These are phyloP conservation scores for Sympetrum striolatum DNA, from an alignment of 2,888 invertebrate genomes.

Conservation along the genomic window DNA sequence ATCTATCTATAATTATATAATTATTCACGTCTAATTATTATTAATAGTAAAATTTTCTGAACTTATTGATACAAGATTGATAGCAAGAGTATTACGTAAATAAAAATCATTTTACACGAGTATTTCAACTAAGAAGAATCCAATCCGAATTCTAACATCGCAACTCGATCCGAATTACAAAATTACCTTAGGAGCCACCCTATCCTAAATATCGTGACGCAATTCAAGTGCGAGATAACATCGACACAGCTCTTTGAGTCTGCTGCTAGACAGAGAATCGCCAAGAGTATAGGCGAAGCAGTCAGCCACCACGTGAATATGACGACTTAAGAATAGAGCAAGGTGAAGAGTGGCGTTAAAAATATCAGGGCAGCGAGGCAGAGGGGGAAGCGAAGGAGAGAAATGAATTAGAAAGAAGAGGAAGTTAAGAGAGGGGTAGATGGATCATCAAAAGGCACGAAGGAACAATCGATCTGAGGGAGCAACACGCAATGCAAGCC, in stretches of 20 bases:
- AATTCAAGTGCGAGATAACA: not conserved
- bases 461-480: constrained; percentile 22
- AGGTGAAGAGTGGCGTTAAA: constrained; percentile 9
- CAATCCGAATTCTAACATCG: no score
- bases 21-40: no score
- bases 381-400: not conserved
- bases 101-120: no score
- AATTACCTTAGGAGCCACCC: no score
- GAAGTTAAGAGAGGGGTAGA: not conserved
- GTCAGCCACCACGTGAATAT: not conserved
- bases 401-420: not conserved
- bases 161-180: no score
- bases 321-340: constrained; percentile 36
- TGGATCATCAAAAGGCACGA: constrained; percentile 38
- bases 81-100: no score
- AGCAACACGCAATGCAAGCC: constrained; percentile 28
- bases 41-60: no score
- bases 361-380: not conserved
- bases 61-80: no score
- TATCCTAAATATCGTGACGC: no score
- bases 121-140: no score
- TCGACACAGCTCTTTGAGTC: not conserved
- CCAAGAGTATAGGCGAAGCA: not conserved
- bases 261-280: not conserved
- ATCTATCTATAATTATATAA: no score